These are phyloP conservation scores for Symphodus melops DNA, from an alignment of 2,113 vertebrate genomes.

Conservation along the genomic window DNA sequence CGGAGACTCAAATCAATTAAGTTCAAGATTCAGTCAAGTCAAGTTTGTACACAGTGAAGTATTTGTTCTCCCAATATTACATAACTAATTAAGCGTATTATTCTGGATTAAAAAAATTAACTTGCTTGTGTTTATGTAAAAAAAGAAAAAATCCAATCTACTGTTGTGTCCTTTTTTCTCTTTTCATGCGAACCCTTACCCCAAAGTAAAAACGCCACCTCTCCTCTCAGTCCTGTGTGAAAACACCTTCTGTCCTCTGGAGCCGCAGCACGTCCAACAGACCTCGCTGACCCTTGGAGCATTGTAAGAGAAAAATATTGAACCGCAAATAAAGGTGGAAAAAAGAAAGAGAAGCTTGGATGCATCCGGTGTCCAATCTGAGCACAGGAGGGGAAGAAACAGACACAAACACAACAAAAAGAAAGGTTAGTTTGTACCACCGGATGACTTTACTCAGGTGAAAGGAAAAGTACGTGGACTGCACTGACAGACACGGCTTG, in stretches of 20 bases:
- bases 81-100: too few relatives aligned
- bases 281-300: conserved; percentile 47
- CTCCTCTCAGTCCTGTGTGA: conserved; percentile 3
- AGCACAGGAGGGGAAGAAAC: conserved; percentile 14
- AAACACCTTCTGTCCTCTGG: conserved; percentile 22
- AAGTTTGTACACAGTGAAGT: too few relatives aligned
- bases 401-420: conserved; percentile 19
- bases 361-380: conserved; percentile 3
- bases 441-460: conserved; percentile 29
- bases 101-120: background rate
- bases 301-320: conserved; percentile 28
- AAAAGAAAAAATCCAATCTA: background rate
- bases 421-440: conserved; percentile 35
- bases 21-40: too few relatives aligned
- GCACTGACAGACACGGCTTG: too few relatives aligned
- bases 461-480: conserved; percentile 6
- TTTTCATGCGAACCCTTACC: background rate
- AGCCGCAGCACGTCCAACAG: conserved; percentile 5
- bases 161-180: background rate
- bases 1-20: too few relatives aligned
- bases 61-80: too few relatives aligned
- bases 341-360: background rate
- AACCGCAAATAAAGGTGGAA: conserved; percentile 21
- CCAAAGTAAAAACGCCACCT: background rate
- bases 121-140: background rate